Conservation (phyloP, 1,140 invertebrate genomes). For the Drosophila malerkotliana region DNA sequence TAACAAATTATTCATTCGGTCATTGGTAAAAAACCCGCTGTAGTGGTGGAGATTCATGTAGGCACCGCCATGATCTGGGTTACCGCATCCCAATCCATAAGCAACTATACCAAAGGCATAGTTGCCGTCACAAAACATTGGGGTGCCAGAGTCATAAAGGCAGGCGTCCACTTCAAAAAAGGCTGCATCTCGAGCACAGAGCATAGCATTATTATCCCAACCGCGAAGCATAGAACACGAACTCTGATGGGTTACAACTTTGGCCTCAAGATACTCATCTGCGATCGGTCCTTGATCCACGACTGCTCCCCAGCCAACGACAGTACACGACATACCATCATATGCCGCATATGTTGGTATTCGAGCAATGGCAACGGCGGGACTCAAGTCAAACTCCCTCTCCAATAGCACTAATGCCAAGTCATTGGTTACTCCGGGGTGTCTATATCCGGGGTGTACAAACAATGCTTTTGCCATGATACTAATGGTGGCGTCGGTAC, state of each 20-base stretch:
- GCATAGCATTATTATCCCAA: background rate
- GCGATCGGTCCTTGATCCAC: background rate
- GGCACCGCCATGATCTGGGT: background rate
- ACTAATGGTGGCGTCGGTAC: background rate
- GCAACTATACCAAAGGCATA: background rate
- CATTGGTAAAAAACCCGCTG: background rate
- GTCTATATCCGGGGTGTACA: background rate
- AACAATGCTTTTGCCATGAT: background rate
- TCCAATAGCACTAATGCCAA: background rate
- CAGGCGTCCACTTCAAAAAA: background rate
- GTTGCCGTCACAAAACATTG: background rate
- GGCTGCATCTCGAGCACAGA: background rate
- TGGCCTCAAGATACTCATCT: background rate
- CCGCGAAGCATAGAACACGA: background rate
- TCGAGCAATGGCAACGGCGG: background rate
- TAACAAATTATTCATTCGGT: background rate
- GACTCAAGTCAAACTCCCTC: background rate
- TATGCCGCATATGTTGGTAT: background rate
- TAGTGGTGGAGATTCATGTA: background rate
- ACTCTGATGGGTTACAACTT: no score
- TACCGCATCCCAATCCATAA: background rate
- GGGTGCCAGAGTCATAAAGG: background rate
- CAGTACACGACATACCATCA: background rate
- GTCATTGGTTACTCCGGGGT: background rate
- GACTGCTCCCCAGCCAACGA: background rate